Percentiles rank a stretch among this genome's conserved stretches.
Evolutionary conservation across 2,888 invertebrate species (phyloP).

Genomic region (Craniophora ligustri): DNA sequence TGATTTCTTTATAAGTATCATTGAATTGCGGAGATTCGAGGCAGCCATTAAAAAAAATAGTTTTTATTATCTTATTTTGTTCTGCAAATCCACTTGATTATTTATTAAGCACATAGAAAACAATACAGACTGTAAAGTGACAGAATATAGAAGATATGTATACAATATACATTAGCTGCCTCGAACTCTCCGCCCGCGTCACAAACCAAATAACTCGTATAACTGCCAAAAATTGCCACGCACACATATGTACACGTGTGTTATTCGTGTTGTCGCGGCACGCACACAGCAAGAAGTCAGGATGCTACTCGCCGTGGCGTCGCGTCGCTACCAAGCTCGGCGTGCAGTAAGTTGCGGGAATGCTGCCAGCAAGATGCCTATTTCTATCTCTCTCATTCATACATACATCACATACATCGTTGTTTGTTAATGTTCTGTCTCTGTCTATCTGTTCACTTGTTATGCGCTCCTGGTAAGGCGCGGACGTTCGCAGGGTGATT

Average conservation of each 20-base stretch:
- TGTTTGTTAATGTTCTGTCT: constrained; percentile 65
- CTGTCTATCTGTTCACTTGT: constrained; percentile 55
- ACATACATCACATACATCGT: constrained; percentile 75
- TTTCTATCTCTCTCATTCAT: constrained; percentile 76
- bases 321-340: constrained; percentile 97
- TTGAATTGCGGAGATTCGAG: constrained; percentile 54
- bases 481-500: constrained; percentile 30
- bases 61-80: too few relatives aligned
- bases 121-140: not conserved
- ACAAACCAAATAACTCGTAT: constrained; percentile 34
- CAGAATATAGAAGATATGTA: not conserved
- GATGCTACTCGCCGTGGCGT: constrained; percentile 97
- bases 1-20: constrained; percentile 65
- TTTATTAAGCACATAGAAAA: not conserved
- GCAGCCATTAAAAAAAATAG: constrained; percentile 24
- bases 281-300: constrained; percentile 90
- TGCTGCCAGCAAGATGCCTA: constrained; percentile 72
- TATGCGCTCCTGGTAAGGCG: constrained; percentile 58
- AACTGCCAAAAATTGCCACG: constrained; percentile 50
- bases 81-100: too few relatives aligned
- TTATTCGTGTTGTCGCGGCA: constrained; percentile 67
- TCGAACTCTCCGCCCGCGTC: constrained; percentile 62
- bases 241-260: constrained; percentile 84
- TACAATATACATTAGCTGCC: constrained; percentile 53
- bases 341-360: constrained; percentile 95